Evolutionary conservation across 2,113 vertebrate genomes (phyloP), one percentile per base, ranked within the genome.

Genomic region (Neoarius graeffei): DNA sequence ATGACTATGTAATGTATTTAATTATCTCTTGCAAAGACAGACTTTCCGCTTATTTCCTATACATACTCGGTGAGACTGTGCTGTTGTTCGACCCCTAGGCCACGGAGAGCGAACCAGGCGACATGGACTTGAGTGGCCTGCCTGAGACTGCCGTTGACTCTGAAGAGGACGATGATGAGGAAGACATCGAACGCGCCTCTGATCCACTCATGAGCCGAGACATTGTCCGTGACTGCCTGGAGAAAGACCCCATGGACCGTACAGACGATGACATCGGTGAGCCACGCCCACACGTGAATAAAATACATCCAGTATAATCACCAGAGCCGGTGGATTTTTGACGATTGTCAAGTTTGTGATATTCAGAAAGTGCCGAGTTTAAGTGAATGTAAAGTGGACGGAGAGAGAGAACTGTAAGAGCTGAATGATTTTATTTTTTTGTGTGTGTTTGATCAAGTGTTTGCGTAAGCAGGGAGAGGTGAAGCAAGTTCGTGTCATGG

Each of bases 71-170:
- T 35, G 67, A 73, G 14, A 73, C 15, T 73, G 54, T 59, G 15
- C 5, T 60, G 11, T n/a, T 5, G 6, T 91, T 10, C 60, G 13
- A 69, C 56, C 50, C 54, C 7, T 14, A 99, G 98, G 98, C 98
- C 94, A 98, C 98, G 82, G 98, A 99, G 94, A 98, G 97, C 93
- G 98, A 99, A 92, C 96, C 97, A 66, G 97, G 98, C 85, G 98
- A 99, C 95, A 99, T 99, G 98, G 98, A 99, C 96, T 96, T 99
- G 90, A 99, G 98, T 91, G 98, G 98, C 88, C 95, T 99, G 91
- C 98, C 97, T 3, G 98, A 99, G 94, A 99, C 98, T n/a, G 98
- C 98, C 42, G 98, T 99, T 35, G 98, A 99, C 95, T 99, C 98
- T 0, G 98, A 99, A 91, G 98, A 99, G 76, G 98, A 99, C 0